A percentile compares a stretch with the other conserved stretches of the same genome.
phyloP scores from a whole-genome alignment of 2,113 vertebrate genomes.

The Passer domesticus region DNA sequence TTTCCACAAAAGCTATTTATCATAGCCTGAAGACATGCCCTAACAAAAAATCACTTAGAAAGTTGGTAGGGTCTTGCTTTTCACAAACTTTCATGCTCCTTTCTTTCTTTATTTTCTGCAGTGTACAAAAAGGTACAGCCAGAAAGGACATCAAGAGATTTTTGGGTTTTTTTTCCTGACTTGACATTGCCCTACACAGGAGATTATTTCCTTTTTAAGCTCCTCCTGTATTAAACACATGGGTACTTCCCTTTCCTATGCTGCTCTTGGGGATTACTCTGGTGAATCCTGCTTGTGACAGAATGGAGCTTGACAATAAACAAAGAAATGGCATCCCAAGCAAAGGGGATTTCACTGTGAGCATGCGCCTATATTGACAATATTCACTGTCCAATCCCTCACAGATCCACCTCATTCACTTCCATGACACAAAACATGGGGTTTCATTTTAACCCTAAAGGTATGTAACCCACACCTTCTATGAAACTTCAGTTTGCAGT shows the following conservation, averaged over 20 bases:
- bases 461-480: background rate
- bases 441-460: background rate
- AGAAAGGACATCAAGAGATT: background rate
- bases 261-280: background rate
- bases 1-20: background rate
- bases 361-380: background rate
- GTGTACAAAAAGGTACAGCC: background rate
- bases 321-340: background rate
- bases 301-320: background rate
- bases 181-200: background rate
- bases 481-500: background rate
- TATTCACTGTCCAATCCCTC: background rate
- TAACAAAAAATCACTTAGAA: background rate
- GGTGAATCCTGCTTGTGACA: background rate
- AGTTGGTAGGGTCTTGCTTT: background rate
- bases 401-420: background rate
- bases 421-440: background rate
- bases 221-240: background rate
- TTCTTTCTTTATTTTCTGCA: background rate
- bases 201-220: background rate
- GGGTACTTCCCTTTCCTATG: background rate
- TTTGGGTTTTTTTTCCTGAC: background rate
- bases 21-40: background rate
- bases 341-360: background rate
- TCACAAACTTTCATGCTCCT: background rate